phyloP scores from a whole-genome alignment of 2,113 vertebrate species.

The Pollimyrus isidori region DNA sequence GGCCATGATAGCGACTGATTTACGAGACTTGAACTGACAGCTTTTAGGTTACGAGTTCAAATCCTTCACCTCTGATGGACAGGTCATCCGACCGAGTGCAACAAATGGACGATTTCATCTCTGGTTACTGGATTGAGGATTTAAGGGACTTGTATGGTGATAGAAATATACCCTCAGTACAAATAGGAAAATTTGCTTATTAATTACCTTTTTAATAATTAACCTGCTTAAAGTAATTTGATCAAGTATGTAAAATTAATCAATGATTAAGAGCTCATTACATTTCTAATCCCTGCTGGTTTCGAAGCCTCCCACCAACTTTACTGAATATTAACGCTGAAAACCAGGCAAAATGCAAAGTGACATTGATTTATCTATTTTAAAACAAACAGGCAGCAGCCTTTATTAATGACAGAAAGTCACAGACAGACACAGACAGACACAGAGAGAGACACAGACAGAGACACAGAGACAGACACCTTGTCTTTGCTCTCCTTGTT shows the following conservation, averaged over 20 bases:
- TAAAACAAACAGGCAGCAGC: not conserved
- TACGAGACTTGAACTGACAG: too few species aligned
- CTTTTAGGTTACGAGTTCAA: not conserved
- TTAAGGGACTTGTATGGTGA: not conserved
- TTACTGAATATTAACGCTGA: not conserved
- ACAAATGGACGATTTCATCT: not conserved
- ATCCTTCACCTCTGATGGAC: not conserved
- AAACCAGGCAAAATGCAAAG: not conserved
- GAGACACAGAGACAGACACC: constrained; percentile 5
- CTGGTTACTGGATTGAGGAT: not conserved
- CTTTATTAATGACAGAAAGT: not conserved
- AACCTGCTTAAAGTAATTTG: not conserved
- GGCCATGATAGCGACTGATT: not conserved
- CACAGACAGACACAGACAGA: not conserved
- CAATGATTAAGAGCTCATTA: not conserved
- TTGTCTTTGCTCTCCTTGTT: constrained; percentile 56
- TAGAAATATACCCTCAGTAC: not conserved
- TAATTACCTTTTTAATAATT: not conserved
- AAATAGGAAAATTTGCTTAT: not conserved
- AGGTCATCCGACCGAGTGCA: not conserved
- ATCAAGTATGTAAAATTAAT: not conserved
- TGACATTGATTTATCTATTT: not conserved
- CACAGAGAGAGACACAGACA: not conserved
- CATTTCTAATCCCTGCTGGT: not conserved
- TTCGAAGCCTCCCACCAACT: not conserved